These are phyloP conservation scores for Aethes cnicana DNA, from an alignment of 2,888 invertebrate genomes.

Conservation along the genomic window DNA sequence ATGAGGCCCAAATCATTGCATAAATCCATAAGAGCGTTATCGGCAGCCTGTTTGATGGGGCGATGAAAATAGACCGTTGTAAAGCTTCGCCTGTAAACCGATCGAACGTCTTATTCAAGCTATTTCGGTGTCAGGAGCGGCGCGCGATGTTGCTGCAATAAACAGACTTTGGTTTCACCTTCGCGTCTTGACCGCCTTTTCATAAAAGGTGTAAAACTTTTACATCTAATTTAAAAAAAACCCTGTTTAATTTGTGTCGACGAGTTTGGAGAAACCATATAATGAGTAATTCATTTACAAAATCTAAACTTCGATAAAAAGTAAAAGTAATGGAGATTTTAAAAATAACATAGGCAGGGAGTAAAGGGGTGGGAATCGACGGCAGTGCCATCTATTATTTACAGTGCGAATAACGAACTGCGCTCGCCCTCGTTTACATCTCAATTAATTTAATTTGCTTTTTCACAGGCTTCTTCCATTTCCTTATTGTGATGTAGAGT, in stretches of 20 bases:
- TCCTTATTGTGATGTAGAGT: slow-evolving; percentile 69
- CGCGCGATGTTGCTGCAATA: slow-evolving; percentile 59
- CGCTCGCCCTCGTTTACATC: slow-evolving; percentile 75
- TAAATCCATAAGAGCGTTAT: slow-evolving; percentile 65
- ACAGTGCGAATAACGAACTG: slow-evolving; percentile 54
- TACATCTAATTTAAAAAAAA: neutral
- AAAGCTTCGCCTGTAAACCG: slow-evolving; percentile 59
- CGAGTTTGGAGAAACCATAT: neutral
- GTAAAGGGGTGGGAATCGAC: slow-evolving; percentile 60
- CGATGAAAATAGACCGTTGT: slow-evolving; percentile 68
- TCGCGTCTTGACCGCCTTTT: slow-evolving; percentile 48
- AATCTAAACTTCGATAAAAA: slow-evolving; percentile 23
- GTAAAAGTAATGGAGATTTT: slow-evolving; percentile 26
- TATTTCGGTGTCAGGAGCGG: slow-evolving; percentile 54
- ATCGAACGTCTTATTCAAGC: slow-evolving; percentile 64
- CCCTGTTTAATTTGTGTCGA: neutral
- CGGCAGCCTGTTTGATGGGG: slow-evolving; percentile 58
- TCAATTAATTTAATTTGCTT: slow-evolving; percentile 81
- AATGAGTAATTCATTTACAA: slow-evolving; percentile 7
- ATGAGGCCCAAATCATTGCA: slow-evolving; percentile 57
- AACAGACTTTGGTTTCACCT: slow-evolving; percentile 61
- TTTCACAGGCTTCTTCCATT: slow-evolving; percentile 79
- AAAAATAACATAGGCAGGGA: slow-evolving; percentile 36
- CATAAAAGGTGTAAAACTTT: slow-evolving; percentile 7
- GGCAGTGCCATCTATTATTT: slow-evolving; percentile 69